These are phyloP conservation scores for Sclerurus mexicanus DNA, from an alignment of 2,113 vertebrate species.

Conservation along the genomic window DNA sequence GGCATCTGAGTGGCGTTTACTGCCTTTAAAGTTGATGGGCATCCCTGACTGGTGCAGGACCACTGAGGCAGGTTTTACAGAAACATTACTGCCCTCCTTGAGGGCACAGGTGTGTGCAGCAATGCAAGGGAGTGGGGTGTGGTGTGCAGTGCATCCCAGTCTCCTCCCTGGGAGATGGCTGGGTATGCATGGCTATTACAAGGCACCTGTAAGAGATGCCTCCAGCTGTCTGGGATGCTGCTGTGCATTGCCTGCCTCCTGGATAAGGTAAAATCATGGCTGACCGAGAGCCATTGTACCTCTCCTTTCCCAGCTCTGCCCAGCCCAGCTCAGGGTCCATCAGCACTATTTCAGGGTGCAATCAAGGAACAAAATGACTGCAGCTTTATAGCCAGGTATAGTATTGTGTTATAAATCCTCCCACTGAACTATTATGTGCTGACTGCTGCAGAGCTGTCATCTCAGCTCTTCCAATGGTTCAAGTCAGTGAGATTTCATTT, in stretches of 20 bases:
- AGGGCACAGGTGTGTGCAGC: neutral
- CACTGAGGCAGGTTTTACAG: neutral
- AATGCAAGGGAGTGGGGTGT: neutral
- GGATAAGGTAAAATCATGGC: rapidly evolving
- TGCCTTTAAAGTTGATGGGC: neutral
- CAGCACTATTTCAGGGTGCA: neutral
- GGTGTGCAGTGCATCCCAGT: rapidly evolving
- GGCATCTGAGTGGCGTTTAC: neutral
- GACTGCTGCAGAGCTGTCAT: neutral
- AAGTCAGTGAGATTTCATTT: neutral
- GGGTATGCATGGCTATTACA: rapidly evolving
- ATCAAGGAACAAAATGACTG: neutral
- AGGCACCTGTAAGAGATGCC: neutral
- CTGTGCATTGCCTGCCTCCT: neutral
- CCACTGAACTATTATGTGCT: neutral
- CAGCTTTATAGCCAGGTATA: neutral
- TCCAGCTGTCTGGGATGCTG: neutral
- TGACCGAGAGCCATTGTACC: neutral
- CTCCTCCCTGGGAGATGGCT: neutral
- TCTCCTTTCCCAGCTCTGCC: neutral
- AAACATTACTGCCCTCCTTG: neutral
- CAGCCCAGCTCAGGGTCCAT: neutral
- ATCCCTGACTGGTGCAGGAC: neutral
- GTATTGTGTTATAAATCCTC: neutral
- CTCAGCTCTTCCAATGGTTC: neutral